Percentiles rank a stretch among this genome's conserved stretches.
phyloP scores from a whole-genome alignment of 1,140 invertebrate genomes.

The Manduca sexta region DNA sequence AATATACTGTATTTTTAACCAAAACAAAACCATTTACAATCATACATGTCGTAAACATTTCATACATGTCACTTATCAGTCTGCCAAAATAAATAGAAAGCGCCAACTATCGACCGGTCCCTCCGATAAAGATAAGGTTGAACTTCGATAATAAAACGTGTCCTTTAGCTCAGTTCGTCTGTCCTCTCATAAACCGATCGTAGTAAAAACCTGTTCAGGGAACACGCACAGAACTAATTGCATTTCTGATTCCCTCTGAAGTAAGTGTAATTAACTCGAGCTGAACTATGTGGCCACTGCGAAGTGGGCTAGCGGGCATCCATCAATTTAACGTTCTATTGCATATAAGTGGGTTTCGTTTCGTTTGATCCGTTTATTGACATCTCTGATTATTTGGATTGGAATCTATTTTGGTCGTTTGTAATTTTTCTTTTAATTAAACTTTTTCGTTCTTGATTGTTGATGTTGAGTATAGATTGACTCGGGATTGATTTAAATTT shows the following conservation, averaged over 20 bases:
- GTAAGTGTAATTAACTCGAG: constrained; percentile 46
- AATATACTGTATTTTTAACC: too few relatives aligned
- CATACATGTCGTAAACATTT: not conserved
- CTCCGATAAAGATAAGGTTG: not conserved
- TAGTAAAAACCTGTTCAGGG: constrained; percentile 17
- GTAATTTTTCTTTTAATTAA: too few relatives aligned
- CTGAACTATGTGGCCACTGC: constrained; percentile 20
- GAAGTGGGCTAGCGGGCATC: not conserved
- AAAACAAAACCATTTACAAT: too few relatives aligned
- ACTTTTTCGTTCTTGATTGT: too few relatives aligned
- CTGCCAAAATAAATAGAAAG: too few relatives aligned
- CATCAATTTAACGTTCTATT: too few relatives aligned
- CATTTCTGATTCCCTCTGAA: constrained; percentile 56
- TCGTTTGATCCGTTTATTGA: not conserved
- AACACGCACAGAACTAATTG: constrained; percentile 46
- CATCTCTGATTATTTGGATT: too few relatives aligned
- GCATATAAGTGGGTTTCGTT: not conserved
- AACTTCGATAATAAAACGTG: not conserved
- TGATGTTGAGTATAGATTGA: too few relatives aligned
- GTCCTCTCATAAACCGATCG: constrained; percentile 1
- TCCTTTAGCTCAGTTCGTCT: not conserved
- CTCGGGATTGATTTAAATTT: too few relatives aligned
- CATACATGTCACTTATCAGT: too few relatives aligned
- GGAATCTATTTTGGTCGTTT: too few relatives aligned
- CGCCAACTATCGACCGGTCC: too few relatives aligned